Base-by-base conservation (phyloP, 2,113 vertebrate genomes). In the Kryptolebias marmoratus region DNA sequence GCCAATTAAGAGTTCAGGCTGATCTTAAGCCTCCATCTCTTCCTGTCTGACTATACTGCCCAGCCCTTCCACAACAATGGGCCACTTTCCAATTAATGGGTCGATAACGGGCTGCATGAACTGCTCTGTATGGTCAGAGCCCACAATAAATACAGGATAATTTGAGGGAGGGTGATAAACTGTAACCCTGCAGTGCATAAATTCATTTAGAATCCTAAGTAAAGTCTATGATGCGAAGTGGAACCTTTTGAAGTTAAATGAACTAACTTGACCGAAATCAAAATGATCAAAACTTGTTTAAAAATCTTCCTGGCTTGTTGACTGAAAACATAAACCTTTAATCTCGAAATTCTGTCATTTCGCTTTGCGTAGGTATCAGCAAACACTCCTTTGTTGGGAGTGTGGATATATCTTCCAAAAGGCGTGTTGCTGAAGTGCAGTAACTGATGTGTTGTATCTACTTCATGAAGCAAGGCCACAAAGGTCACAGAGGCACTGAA, bases 71-170 rank as follows among this genome's bases (percentile, higher is more conserved):
- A 82, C 84, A 81, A 82, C 73, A 77, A 85, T 71, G 74, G 87
- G 81, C 82, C 70, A 73, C 82, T 89, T 86, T 88, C 83, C 75
- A 89, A 88, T 91, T 87, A 85, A 89, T 85, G 81, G 86, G 87
- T 89, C 82, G 49, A 91, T 88, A 87, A 74, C 30, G 32, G 67
- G 78, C 73, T 72, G 77, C 57, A 80, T 64, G 55, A 71, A 50
- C 81, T 71, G 75, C 84, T 85, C 85, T 77, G 79, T 82, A 73
- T 60, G 74, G 79, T 83, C 82, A 73, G 68, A 64, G 73, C 71
- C 74, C 48, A 75, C 84, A 85, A 88, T 81, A 79, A 83, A 84
- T 75, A 75, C 75, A 59, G 56, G 71, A 77, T 84, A 44, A 87
- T 85, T 82, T 86, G 59, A 70, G 67, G 55, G 54, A 15, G 22